Evolutionary conservation across 2,113 vertebrate genomes (phyloP).

Genomic region (Cochlearius cochlearius): DNA sequence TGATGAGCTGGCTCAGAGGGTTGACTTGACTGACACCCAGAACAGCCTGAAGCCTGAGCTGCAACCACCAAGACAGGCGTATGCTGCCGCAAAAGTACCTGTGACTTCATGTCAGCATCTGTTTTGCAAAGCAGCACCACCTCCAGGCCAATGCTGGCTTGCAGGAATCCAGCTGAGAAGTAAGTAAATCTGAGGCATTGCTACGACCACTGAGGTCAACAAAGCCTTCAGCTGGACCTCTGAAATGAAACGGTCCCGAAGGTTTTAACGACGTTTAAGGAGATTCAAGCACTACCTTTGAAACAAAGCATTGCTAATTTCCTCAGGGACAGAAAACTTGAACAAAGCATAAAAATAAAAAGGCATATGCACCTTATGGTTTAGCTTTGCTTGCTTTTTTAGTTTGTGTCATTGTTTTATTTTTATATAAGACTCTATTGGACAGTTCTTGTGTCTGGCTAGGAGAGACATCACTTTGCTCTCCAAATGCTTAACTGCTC

Average conservation of each 20-base stretch:
- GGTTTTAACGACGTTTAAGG: background rate
- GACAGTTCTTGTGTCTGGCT: background rate
- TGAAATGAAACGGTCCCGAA: background rate
- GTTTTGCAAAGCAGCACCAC: background rate
- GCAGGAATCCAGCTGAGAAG: background rate
- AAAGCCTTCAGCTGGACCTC: background rate
- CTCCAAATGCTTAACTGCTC: background rate
- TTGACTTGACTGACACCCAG: background rate
- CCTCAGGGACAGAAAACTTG: background rate
- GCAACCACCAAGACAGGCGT: background rate
- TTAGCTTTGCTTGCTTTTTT: background rate
- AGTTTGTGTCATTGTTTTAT: background rate
- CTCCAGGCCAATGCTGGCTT: background rate
- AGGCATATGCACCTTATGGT: rapidly evolving
- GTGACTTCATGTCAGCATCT: background rate
- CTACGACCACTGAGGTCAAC: background rate
- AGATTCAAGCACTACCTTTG: background rate
- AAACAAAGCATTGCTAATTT: background rate
- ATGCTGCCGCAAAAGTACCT: background rate
- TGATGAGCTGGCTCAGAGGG: background rate
- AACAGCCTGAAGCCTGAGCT: background rate
- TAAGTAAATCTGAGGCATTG: background rate
- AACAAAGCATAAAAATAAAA: background rate
- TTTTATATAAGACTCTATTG: background rate
- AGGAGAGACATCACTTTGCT: too few relatives aligned